A percentile compares a stretch with the other conserved stretches of the same genome.
These are phyloP conservation scores for Scolopax mira DNA, from an alignment of 2,113 vertebrate genomes.

Conservation along the genomic window DNA sequence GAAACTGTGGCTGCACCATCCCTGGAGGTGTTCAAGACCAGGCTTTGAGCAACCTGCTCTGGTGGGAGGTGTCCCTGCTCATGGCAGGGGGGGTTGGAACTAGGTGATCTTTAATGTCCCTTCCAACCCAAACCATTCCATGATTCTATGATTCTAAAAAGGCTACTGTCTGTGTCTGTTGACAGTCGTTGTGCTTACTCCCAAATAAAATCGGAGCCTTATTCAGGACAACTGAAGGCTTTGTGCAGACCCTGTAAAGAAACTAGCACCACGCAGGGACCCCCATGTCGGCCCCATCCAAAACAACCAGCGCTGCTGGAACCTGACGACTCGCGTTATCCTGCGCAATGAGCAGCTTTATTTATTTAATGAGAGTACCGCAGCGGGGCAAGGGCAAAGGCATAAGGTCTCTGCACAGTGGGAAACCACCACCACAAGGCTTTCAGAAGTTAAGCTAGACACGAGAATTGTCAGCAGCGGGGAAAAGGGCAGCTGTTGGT, in stretches of 20 bases:
- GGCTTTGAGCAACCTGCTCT: not conserved
- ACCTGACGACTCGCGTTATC: fast-evolving
- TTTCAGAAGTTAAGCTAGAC: not conserved
- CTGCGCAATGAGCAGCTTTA: fast-evolving
- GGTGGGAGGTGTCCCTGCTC: not conserved
- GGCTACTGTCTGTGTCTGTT: not conserved
- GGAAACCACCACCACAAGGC: not conserved
- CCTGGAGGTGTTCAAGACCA: not conserved
- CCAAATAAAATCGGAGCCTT: not conserved
- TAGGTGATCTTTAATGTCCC: not conserved
- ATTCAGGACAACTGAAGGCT: not conserved
- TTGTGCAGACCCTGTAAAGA: not conserved
- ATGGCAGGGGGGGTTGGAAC: not conserved
- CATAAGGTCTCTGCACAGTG: not conserved
- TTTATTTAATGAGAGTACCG: too few species aligned
- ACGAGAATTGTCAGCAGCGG: not conserved
- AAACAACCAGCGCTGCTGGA: fast-evolving
- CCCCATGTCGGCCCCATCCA: fast-evolving
- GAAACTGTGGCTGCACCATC: not conserved
- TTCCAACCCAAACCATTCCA: not conserved
- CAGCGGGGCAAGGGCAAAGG: not conserved
- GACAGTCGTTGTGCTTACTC: not conserved
- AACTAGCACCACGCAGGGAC: not conserved
- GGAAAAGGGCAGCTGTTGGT: slow-evolving; percentile 20
- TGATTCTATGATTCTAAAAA: not conserved